These are phyloP conservation scores for Drosophila santomea DNA, from an alignment of 1,140 invertebrate species.

Conservation along the genomic window DNA sequence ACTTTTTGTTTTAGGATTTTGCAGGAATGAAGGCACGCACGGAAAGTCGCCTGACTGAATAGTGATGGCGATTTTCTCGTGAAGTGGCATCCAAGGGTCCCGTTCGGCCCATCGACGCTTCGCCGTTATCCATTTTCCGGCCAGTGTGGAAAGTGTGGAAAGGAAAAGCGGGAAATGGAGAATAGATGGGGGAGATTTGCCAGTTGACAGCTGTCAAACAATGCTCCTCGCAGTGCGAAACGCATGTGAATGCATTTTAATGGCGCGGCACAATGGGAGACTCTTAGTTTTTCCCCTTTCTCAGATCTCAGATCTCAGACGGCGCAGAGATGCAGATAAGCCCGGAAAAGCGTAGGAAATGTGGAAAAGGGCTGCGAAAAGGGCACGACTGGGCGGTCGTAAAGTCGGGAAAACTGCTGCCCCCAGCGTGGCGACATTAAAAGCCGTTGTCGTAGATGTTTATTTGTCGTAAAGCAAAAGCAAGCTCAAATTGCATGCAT, in stretches of 20 bases:
- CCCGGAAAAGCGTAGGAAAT: background rate
- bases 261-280: constrained; percentile 25
- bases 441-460: constrained; percentile 39
- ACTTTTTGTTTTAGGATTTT: background rate
- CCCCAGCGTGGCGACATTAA: constrained; percentile 34
- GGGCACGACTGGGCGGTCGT: constrained; percentile 5
- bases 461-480: constrained; percentile 48
- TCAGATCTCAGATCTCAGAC: background rate
- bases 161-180: background rate
- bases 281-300: constrained; percentile 28
- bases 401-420: constrained; percentile 39
- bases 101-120: constrained; percentile 43
- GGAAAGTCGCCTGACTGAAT: background rate
- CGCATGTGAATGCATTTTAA: constrained; percentile 68
- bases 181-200: constrained; percentile 16
- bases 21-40: background rate
- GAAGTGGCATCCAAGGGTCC: constrained; percentile 51
- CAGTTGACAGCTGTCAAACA: constrained; percentile 50
- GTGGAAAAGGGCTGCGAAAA: background rate
- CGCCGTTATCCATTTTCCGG: constrained; percentile 17
- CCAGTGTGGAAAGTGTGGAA: background rate
- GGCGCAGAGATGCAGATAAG: constrained; percentile 39
- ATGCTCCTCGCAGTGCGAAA: constrained; percentile 32
- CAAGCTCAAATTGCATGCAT: constrained; percentile 52
- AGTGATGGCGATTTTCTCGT: constrained; percentile 7